Evolutionary conservation across 2,888 invertebrate species (phyloP).

Genomic region (Subacronicta megacephala): DNA sequence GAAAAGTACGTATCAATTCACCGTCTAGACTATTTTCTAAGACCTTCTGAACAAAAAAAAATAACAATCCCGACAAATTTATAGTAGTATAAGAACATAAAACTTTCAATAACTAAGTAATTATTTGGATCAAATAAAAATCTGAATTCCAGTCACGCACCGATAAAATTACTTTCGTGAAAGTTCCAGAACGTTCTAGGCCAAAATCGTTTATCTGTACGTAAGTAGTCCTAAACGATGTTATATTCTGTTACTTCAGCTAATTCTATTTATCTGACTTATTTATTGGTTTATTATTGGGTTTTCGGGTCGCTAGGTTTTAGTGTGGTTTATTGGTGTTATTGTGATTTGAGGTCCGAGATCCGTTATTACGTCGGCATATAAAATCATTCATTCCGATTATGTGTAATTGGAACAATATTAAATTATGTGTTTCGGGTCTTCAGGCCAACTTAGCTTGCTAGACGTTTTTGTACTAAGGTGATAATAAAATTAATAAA

Average conservation of each 20-base stretch:
- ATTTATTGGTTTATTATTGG: slow-evolving; percentile 15
- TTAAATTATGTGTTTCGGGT: no score
- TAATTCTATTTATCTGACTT: slow-evolving; percentile 14
- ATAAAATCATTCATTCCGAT: not conserved
- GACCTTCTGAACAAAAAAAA: not conserved
- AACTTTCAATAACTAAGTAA: slow-evolving; percentile 44
- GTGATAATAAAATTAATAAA: no score
- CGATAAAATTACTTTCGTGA: slow-evolving; percentile 30
- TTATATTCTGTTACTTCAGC: slow-evolving; percentile 29
- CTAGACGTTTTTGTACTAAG: no score
- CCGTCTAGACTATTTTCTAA: slow-evolving; percentile 1
- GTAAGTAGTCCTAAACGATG: slow-evolving; percentile 32
- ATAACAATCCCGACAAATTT: slow-evolving; percentile 4
- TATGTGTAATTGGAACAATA: no score
- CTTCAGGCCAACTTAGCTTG: no score
- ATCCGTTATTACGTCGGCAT: not conserved
- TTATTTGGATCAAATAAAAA: slow-evolving; percentile 38
- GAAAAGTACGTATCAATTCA: not conserved
- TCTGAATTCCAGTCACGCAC: slow-evolving; percentile 40
- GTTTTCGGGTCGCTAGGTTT: not conserved
- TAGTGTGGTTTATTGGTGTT: no score
- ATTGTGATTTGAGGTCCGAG: not conserved
- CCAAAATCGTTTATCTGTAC: slow-evolving; percentile 49
- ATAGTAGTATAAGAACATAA: slow-evolving; percentile 3
- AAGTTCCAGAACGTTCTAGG: slow-evolving; percentile 41